These are phyloP conservation scores for Xiphophorus hellerii DNA, from an alignment of 2,113 vertebrate species.

Conservation along the genomic window DNA sequence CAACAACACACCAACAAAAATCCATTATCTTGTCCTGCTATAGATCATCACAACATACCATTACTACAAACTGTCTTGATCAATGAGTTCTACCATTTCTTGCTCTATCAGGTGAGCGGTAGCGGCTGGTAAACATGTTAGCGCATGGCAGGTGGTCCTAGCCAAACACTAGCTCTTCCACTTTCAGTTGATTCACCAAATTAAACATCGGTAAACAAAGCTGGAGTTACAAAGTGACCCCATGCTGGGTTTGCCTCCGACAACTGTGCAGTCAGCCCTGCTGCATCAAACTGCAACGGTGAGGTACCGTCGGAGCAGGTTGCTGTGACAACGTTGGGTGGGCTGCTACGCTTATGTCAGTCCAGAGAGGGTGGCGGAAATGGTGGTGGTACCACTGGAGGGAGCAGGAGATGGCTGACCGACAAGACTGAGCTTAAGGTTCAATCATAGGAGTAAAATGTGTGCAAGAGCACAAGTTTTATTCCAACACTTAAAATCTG, in stretches of 20 bases:
- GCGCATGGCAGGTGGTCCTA: background rate
- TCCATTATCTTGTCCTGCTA: background rate
- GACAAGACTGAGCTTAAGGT: constrained; percentile 27
- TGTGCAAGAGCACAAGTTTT: too few species aligned
- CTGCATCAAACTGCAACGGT: constrained; percentile 8
- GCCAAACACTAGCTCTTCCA: background rate
- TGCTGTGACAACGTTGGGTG: constrained; percentile 55
- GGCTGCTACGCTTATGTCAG: constrained; percentile 42
- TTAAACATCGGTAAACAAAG: background rate
- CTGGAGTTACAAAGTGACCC: background rate
- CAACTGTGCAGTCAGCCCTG: background rate
- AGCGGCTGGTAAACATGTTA: background rate
- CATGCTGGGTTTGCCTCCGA: background rate
- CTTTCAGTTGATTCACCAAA: background rate
- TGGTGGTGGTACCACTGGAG: background rate
- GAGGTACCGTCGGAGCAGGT: constrained; percentile 45
- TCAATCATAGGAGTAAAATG: constrained; percentile 9
- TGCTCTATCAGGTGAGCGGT: background rate
- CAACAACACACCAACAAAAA: background rate
- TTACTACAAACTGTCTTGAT: background rate
- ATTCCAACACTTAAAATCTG: too few species aligned
- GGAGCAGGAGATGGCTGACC: constrained; percentile 4
- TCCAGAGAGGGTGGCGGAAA: constrained; percentile 4
- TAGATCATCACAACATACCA: background rate
- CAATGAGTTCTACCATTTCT: background rate